Base-by-base conservation (phyloP, 1,140 invertebrate species). In the Drosophila lowei region DNA sequence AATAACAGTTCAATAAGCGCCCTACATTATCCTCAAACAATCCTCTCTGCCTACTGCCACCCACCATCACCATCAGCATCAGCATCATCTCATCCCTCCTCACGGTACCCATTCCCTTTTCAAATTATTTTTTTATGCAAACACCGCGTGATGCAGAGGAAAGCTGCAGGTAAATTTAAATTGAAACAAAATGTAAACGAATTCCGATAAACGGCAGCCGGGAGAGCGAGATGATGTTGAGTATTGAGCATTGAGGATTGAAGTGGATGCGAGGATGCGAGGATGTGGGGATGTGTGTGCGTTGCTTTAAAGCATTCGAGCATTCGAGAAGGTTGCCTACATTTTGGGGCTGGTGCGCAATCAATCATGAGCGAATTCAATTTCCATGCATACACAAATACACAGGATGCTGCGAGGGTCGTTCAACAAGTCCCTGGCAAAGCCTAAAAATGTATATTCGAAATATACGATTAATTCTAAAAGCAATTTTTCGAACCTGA, bases 361-460 rank as follows among this genome's bases (percentile, higher is more conserved):
- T 86, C 81, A 86, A 86, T 86, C 81, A 86, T 86, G 74, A 77
- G 61, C 83, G 74, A 86, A 86, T 86, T 86, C 83, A 86, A 86
- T 86, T 86, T 88, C 55, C 70, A 77, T 64, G 61, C 74, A 74
- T n/a, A 38, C 65, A 48, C 46, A 68, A 16, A 15, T 34, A 53
- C 75, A 43, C 52, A 13, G 34, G 11, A 4, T 38, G 11, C 34
- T 38, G 34, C 34, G 34, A 38, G 34, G 34, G 34, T 38, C 11
- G 11, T 11, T 13, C 11, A 38, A 11, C 9, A 34, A 34, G 8
- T 34, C 30, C 30, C 9, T 43, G 16, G 54, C 54, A 55, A 55
- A 44, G 34, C 18, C 25, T 48, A 43, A 15, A 11, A 16, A 48
- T 46, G 9, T 23, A 23, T 13, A 38, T 38, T 38, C 53, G 34